Percentiles rank a stretch among this genome's conserved stretches.
These are phyloP conservation scores for Malacoraja senta DNA, from an alignment of 2,797 vertebrate genomes.

Conservation along the genomic window DNA sequence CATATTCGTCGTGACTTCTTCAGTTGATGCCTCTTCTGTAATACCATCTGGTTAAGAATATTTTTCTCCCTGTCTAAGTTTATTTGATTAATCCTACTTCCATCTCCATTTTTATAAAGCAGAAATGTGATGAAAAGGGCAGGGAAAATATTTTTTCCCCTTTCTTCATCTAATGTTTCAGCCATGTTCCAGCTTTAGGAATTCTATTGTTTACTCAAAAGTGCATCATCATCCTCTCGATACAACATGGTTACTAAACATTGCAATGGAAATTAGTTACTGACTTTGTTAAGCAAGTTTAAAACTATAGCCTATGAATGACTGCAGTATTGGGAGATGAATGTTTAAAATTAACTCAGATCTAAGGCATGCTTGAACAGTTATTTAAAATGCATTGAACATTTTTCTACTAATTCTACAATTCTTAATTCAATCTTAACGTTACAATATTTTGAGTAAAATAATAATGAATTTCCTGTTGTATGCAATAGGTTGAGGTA, in stretches of 20 bases:
- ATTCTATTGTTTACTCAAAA: neutral
- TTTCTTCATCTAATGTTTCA: conserved; percentile 19
- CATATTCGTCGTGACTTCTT: conserved; percentile 77
- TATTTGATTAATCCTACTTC: neutral
- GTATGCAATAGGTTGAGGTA: neutral
- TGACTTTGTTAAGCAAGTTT: neutral
- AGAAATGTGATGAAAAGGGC: neutral
- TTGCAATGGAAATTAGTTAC: neutral
- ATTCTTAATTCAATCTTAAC: neutral
- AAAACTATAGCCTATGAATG: neutral
- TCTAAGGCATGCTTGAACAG: neutral
- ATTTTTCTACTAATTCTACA: neutral
- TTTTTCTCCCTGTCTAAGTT: conserved; percentile 11
- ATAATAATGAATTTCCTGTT: conserved; percentile 7
- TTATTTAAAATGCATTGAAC: neutral
- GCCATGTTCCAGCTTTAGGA: neutral
- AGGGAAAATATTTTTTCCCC: neutral
- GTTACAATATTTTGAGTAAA: conserved; percentile 1
- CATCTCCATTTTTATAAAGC: neutral
- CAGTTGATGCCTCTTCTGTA: conserved; percentile 61
- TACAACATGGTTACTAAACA: neutral
- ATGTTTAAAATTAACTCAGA: neutral
- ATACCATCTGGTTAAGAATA: neutral
- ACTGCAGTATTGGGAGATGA: neutral
- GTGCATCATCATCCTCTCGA: neutral